Evolutionary conservation across 2,888 invertebrate genomes (phyloP), one percentile per base, ranked within the genome.

Genomic region (Timema cristinae): DNA sequence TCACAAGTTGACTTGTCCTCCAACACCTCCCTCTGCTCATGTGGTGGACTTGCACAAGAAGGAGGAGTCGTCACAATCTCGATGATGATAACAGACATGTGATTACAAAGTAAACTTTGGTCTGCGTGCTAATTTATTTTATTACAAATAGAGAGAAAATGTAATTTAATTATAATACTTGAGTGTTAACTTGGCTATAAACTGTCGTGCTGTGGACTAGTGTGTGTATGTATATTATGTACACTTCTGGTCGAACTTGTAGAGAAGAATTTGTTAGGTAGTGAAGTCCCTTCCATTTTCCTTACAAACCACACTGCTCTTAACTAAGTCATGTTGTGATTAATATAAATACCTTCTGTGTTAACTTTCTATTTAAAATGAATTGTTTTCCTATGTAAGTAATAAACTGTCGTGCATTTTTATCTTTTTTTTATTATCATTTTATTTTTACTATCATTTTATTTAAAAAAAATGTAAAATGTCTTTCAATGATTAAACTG

Each of bases 21-120:
- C 32, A 1, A 68, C 75, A 2, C 70, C 75, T 15, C 70, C 73
- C 47, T 61, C 73, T n/a, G 56, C 73, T 6, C 72, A 72, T 50
- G 73, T 71, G 49, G 73, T 73, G 13, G 74, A 75, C 68, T 68
- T 74, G 66, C 74, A 74, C 67, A 75, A 75, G 71, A 74, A 75
- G 63, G 75, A 75, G 59, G 75, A 75, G 66, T 71, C 72, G n/a
- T 72, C 75, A 7, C 75, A 75, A 72, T 74, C 75, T 48, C 75
- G 75, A 74, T 75, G 74, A 74, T 73, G 54, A 59, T 51, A 68
- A 47, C 32, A 32, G 32, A 32, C 32, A 32, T 32, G 50, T 51
- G 52, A 11, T 48, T 48, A 16, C 56, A 67, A 56, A 71, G 15
- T 50, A 68, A 72, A 72, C 72, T 69, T 66, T 61, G 51, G 63